Evolutionary conservation across 1,140 invertebrate species (phyloP).

Genomic region (Olivierus martensii): DNA sequence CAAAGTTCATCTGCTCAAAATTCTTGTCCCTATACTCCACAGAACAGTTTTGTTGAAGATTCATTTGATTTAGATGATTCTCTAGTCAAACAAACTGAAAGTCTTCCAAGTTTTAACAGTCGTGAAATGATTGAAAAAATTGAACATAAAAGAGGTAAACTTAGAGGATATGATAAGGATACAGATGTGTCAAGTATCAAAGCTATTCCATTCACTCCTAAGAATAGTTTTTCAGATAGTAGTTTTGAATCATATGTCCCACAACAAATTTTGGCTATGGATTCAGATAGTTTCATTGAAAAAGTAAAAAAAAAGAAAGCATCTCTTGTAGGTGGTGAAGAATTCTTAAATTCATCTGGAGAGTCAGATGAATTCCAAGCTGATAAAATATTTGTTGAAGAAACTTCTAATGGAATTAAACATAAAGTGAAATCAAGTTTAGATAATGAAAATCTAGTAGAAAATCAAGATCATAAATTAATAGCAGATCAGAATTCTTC

Average conservation of each 20-base stretch:
- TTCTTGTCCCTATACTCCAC: constrained; percentile 27
- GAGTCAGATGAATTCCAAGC: no score
- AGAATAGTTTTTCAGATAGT: constrained; percentile 27
- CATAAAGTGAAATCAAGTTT: no score
- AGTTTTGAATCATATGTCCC: constrained; percentile 22
- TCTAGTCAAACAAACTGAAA: constrained; percentile 5
- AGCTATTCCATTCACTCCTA: constrained; percentile 25
- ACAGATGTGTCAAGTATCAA: constrained; percentile 8
- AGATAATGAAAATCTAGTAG: no score
- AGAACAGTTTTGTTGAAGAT: constrained; percentile 24
- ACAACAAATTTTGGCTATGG: constrained; percentile 2
- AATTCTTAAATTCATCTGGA: no score
- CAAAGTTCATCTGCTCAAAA: constrained; percentile 24
- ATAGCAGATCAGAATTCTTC: no score
- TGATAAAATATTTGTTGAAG: no score
- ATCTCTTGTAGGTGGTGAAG: not conserved
- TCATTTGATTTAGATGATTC: constrained; percentile 12
- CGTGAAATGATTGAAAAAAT: constrained; percentile 28
- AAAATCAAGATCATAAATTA: no score
- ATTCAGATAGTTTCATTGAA: constrained; percentile 2
- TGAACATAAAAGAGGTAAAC: constrained; percentile 22
- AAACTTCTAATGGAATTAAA: no score
- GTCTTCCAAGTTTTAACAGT: constrained; percentile 27
- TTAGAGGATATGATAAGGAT: constrained; percentile 22
- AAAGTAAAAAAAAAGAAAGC: constrained; percentile 1